Base-by-base conservation (phyloP, 2,888 invertebrate species). In the Apodemia mormo region DNA sequence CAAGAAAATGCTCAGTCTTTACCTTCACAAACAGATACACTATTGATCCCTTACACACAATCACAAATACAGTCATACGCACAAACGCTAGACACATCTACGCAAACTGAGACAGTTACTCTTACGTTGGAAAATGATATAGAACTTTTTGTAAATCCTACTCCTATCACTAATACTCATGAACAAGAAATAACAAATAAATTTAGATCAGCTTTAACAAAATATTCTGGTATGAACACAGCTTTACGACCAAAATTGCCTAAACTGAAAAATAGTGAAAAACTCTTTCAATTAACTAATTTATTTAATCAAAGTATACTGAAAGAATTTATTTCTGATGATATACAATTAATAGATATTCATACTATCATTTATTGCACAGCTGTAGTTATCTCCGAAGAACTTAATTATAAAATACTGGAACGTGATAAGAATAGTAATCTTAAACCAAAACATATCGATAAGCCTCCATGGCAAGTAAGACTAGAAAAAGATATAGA, bases 301-400 rank as follows among this genome's bases (percentile, higher is more conserved):
- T 30, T 66, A 33, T 73, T 73, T 68, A 73, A 71, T 40, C 65
- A 68, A 37, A 10, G 61, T n/a, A 69, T 70, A 33, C 43, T 71
- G 10, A 2, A 1, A 2, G 52, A 68, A 29, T 71, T 65, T 58
- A 29, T 66, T 9, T 54, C 45, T 65, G 0, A 65, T 29, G 66
- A 71, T 30, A 58, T 10, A 29, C 58, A 58, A 58, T 30, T 58
- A 30, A 10, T 30, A 29, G 58, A 72, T 29, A 66, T 72, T 40
- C 75, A 76, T 37, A 74, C 74, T n/a, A 33, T 75, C 0, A 68
- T 74, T 37, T 75, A 74, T 37, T 76, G 75, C 61, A 68, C 65
- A 43, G 76, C 74, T 6, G 12, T 73, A 56, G 68, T 66, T 3
- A 72, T 72, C 56, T 12, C 68, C n/a, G 30, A 65, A 68, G 66